Conservation (phyloP, 2,797 vertebrate genomes). For the Chiroxiphia lanceolata region DNA sequence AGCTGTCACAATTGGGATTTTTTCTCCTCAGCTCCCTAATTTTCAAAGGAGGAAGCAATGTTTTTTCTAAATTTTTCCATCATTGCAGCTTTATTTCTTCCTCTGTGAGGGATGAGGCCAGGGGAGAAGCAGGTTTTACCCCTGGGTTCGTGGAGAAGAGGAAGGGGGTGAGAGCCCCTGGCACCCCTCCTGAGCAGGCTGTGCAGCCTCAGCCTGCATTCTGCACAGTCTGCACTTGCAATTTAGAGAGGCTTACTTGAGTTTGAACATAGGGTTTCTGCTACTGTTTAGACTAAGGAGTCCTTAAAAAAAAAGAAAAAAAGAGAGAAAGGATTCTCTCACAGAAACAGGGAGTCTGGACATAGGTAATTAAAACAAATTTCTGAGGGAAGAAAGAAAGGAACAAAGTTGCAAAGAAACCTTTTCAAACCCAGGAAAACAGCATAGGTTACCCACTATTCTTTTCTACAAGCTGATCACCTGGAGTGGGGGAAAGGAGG, state of each 20-base stretch:
- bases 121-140: neutral
- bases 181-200: neutral
- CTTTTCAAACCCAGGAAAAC: neutral
- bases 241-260: neutral
- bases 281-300: neutral
- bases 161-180: too few species aligned
- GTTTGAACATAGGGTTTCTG: neutral
- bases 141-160: neutral
- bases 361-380: neutral
- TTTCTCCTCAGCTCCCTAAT: neutral
- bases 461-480: neutral
- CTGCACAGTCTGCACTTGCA: rapidly evolving
- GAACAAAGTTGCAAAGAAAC: neutral
- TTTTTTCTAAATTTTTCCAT: neutral
- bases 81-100: neutral
- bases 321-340: rapidly evolving
- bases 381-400: neutral
- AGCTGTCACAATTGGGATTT: neutral
- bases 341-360: neutral
- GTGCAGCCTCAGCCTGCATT: rapidly evolving
- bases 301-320: neutral
- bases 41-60: neutral
- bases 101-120: neutral
- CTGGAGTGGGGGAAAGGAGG: neutral
- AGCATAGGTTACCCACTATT: neutral